Evolutionary conservation across 1,140 invertebrate species (phyloP).

Genomic region (Drosophila tsacasi): DNA sequence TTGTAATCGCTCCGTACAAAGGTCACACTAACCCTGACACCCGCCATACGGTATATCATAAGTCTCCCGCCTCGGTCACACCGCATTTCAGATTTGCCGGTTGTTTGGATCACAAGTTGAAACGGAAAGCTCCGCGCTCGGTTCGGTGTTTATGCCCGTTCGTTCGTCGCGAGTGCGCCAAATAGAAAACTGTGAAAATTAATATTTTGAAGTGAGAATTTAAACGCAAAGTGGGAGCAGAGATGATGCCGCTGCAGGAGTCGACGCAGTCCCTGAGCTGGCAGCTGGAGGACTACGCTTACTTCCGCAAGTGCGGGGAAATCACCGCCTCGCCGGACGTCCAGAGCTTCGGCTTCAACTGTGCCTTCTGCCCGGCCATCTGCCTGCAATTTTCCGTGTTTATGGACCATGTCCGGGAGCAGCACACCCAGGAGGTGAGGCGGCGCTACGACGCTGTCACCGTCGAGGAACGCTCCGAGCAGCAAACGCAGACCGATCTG

Average conservation of each 20-base stretch:
- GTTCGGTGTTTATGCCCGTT: conserved; percentile 2
- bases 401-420: conserved; percentile 69
- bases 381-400: conserved; percentile 79
- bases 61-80: conserved; percentile 3
- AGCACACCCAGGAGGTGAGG: conserved; percentile 70
- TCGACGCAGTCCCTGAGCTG: conserved; percentile 51
- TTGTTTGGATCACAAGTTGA: conserved; percentile 33
- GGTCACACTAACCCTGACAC: neutral
- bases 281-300: conserved; percentile 74
- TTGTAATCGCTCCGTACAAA: neutral
- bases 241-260: conserved; percentile 65
- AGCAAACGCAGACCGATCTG: conserved; percentile 68
- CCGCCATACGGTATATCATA: neutral
- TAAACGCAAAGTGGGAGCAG: neutral
- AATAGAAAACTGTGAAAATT: conserved; percentile 6
- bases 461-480: conserved; percentile 47
- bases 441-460: conserved; percentile 57
- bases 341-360: conserved; percentile 80
- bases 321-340: conserved; percentile 78
- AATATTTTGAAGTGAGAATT: conserved; percentile 3
- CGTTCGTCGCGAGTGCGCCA: conserved; percentile 41
- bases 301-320: conserved; percentile 79
- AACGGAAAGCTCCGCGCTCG: conserved; percentile 15
- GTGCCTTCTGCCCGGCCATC: conserved; percentile 76
- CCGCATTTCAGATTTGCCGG: conserved; percentile 28